phyloP scores from a whole-genome alignment of 2,797 vertebrate species.

The Pangasius larnaudii region DNA sequence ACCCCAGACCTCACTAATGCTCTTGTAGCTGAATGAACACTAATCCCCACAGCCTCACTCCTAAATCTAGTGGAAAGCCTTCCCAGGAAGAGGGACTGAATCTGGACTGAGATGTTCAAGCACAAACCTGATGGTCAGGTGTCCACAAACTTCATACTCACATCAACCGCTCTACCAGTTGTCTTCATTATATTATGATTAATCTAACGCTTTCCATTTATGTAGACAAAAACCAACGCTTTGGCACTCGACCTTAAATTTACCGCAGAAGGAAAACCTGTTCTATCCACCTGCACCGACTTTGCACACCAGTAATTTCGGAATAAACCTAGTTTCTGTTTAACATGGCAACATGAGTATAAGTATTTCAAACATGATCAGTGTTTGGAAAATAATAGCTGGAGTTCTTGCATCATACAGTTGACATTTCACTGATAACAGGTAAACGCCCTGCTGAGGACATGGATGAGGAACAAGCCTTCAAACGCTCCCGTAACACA shows the following conservation, averaged over 20 bases:
- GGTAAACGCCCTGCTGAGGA: constrained; percentile 98
- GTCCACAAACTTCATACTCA: not conserved
- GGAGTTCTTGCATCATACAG: constrained; percentile 2
- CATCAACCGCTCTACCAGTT: too few species aligned
- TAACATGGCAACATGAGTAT: not conserved
- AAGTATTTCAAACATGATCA: not conserved
- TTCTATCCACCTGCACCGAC: not conserved
- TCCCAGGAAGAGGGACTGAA: not conserved
- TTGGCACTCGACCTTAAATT: not conserved
- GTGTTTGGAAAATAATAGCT: constrained; percentile 12
- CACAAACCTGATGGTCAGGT: not conserved
- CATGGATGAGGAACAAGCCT: constrained; percentile 94
- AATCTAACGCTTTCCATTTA: not conserved
- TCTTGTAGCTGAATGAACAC: not conserved
- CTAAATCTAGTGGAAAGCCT: not conserved
- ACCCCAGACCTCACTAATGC: not conserved
- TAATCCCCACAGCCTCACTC: not conserved
- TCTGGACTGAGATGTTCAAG: not conserved
- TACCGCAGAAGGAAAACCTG: not conserved
- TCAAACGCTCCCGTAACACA: constrained; percentile 95
- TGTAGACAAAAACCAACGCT: not conserved
- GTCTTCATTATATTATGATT: not conserved
- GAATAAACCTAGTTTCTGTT: not conserved
- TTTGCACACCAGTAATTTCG: not conserved
- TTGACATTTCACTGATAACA: constrained; percentile 62